Conservation (phyloP, 1,140 invertebrate genomes). For the Anastrepha obliqua region DNA sequence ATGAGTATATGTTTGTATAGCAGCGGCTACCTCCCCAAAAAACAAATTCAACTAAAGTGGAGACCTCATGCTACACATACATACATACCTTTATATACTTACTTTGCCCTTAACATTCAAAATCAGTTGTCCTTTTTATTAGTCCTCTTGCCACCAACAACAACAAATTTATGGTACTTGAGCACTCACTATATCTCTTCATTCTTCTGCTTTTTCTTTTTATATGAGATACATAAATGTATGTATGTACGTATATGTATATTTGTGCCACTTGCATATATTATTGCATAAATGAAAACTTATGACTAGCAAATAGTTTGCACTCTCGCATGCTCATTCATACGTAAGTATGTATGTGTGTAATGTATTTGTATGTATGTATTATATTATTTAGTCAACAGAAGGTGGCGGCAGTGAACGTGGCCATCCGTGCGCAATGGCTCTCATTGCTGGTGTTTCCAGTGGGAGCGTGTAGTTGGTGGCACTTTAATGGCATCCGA, state of each 20-base stretch:
- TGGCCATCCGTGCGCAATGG: neutral
- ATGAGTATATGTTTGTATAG: neutral
- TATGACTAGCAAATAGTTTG: constrained; percentile 51
- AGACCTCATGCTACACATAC: neutral
- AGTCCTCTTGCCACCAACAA: neutral
- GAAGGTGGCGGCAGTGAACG: neutral
- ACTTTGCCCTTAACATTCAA: neutral
- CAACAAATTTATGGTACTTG: constrained; percentile 26
- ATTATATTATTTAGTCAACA: neutral
- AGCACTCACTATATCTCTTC: neutral
- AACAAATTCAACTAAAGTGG: neutral
- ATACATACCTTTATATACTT: too few species aligned
- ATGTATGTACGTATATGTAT: neutral
- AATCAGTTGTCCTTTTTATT: neutral
- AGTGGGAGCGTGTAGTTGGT: neutral
- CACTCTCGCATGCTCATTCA: neutral
- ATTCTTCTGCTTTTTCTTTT: neutral
- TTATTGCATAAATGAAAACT: constrained; percentile 53
- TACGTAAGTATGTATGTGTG: neutral
- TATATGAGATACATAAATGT: neutral
- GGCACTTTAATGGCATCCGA: constrained; percentile 24
- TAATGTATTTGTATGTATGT: neutral
- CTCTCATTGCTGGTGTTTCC: neutral
- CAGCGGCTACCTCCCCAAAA: neutral
- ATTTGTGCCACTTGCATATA: neutral